Base-by-base conservation (phyloP, 2,113 vertebrate species). In the Myotis lucifugus region DNA sequence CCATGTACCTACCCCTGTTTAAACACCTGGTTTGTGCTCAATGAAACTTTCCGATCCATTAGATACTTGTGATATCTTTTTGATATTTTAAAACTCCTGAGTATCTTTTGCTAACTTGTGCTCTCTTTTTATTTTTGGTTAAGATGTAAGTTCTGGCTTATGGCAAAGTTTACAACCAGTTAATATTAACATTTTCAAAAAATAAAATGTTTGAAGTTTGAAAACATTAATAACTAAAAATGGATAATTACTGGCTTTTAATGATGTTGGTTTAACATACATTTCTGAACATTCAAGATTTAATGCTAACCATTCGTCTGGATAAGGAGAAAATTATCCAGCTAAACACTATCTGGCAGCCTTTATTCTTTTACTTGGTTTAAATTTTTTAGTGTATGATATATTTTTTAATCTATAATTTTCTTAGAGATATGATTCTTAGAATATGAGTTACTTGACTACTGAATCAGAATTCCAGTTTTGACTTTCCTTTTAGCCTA, bases 111-210 rank as follows among this genome's bases (percentile, higher is more conserved):
- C 76, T 81, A 67, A 54, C 25, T 15, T 85, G 34, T 74, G 32
- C n/a, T 89, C 12, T 78, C 56, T 88, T 69, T 93, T 92, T 70
- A 34, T 64, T 79, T 88, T 50, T 93, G 95, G 5, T 67, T 85
- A 88, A 92, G 90, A 64, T 88, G 3, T 83, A 90, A 83, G 42
- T 89, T 82, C 34, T 86, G 15, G 15, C 37, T 94, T 76, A 69
- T n/a, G 25, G 34, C 73, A 93, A 72, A 17, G 4, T 69, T 69
- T 85, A 25, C 1, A 79, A 17, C 81, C 79, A 92, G 18, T 74
- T 66, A 40, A 74, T 91, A 42, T 27, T 73, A 89, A 69, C 32
- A 66, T 69, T 69, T 74, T 50, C 27, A 18, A 83, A 86, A 89
- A 92, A 48, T 54, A 42, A 12, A 79, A 32, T 61, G 13, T 52